Evolutionary conservation across 1,140 invertebrate species (phyloP), one percentile per base, ranked within the genome.

Genomic region (Oppia nitens): DNA sequence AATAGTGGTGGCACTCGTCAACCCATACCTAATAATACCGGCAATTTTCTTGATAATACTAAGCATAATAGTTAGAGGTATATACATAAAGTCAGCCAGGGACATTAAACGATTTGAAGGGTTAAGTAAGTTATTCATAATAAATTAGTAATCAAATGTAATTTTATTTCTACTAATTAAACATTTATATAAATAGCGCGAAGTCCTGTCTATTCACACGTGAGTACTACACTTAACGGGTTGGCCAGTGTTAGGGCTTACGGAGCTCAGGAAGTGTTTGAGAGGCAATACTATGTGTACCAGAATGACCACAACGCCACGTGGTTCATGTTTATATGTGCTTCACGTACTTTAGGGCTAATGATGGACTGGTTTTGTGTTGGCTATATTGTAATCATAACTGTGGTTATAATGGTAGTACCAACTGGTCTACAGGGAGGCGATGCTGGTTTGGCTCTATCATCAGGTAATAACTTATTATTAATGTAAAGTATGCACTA

Each of bases 61-160:
- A 20, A 88, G 90, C 71, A 79, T 83, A 63, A 73, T 80, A 3
- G 72, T 90, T 47, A 71, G 87, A 45, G 73, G 76, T 55, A 82
- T 88, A 68, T 94, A 92, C 70, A 73, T 94, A n/a, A 75, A 75
- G 24, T 84, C 87, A 0, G 86, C 85, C 24, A 75, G 87, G 57
- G 86, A 83, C 72, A 76, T 93, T n/a, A 92, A 93, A 72, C 78
- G 89, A 60, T 75, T 93, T 57, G 89, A 94, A 77, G 85, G 83
- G 68, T 80, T 83, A 68, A 21, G 75, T 75, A 26, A 85, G 87
- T 0, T 85, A 40, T n/a, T 40, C 32, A 40, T 40, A 9, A 9
- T 6, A 40, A 17, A 9, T 40, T 40, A 9, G 6, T 9, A 9
- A 40, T 40, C 32, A 40, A 40, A 40, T 40, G 17, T 40, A 9